Conservation (phyloP, 2,888 invertebrate genomes). For the Mimumesa dahlbomi region DNA sequence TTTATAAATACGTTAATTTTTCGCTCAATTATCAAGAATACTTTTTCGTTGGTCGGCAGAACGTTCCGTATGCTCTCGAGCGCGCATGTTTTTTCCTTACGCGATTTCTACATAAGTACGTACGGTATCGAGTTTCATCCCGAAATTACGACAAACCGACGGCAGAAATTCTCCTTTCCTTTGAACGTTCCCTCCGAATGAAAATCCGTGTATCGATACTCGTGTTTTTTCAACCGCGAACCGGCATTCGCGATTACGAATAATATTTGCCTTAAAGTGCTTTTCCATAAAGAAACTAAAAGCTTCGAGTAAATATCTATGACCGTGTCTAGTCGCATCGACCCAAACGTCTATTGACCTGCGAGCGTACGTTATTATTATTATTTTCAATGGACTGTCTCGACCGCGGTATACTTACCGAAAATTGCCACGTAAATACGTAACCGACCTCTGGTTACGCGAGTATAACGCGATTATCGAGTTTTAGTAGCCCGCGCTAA, state of each 20-base stretch:
- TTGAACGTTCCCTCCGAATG: no score
- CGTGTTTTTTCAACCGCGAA: no score
- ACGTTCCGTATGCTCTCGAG: no score
- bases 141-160: no score
- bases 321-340: conserved; percentile 41
- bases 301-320: conserved; percentile 8
- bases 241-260: not conserved
- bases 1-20: not conserved
- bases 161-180: no score
- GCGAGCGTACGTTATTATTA: conserved; percentile 6
- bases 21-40: not conserved
- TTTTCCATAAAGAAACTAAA: conserved; percentile 2
- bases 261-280: conserved; percentile 2
- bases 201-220: no score
- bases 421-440: conserved; percentile 28
- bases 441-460: conserved; percentile 12
- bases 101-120: no score
- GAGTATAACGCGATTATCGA: conserved; percentile 27
- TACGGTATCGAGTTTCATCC: no score
- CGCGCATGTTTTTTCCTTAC: no score
- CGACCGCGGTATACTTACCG: conserved; percentile 28
- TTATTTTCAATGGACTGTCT: conserved; percentile 27
- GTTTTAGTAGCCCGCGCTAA: not conserved
- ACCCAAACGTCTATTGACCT: conserved; percentile 39
- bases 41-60: no score